Evolutionary conservation across 2,113 vertebrate genomes (phyloP).

Genomic region (Labrus mixtus): DNA sequence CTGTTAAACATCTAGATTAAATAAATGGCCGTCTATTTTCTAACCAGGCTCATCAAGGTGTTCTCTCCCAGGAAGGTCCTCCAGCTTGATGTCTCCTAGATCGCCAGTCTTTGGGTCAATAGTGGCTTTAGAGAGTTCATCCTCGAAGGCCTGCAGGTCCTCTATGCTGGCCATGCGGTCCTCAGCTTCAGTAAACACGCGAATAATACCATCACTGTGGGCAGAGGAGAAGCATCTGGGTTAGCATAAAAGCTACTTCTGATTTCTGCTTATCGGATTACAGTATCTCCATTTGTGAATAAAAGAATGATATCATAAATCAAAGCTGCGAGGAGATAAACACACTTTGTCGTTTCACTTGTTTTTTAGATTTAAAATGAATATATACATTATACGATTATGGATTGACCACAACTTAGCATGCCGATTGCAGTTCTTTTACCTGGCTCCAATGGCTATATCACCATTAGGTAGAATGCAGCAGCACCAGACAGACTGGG

Average conservation of each 20-base stretch:
- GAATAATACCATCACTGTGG: constrained; percentile 93
- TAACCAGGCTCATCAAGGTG: constrained; percentile 93
- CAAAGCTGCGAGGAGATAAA: neutral
- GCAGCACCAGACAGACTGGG: constrained; percentile 98
- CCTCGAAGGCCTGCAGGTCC: constrained; percentile 94
- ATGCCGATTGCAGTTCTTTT: constrained; percentile 50
- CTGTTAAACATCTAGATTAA: neutral
- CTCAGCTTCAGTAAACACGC: constrained; percentile 92
- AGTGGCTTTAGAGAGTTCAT: constrained; percentile 92
- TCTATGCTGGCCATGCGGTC: constrained; percentile 89
- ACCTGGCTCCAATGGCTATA: constrained; percentile 95
- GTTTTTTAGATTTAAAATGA: too few species aligned
- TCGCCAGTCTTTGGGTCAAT: constrained; percentile 96
- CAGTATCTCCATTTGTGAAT: neutral
- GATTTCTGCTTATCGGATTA: neutral
- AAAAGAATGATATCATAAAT: neutral
- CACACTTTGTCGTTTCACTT: too few species aligned
- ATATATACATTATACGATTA: neutral
- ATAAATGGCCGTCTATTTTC: neutral
- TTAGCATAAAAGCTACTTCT: constrained; percentile 13
- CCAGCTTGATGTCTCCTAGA: constrained; percentile 92
- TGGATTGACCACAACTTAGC: neutral
- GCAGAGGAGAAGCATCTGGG: neutral
- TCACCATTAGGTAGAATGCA: constrained; percentile 94
- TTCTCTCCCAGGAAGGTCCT: constrained; percentile 94